A percentile compares a stretch with the other conserved stretches of the same genome.
phyloP scores from a whole-genome alignment of 1,140 invertebrate genomes.

The Leguminivora glycinivorella region DNA sequence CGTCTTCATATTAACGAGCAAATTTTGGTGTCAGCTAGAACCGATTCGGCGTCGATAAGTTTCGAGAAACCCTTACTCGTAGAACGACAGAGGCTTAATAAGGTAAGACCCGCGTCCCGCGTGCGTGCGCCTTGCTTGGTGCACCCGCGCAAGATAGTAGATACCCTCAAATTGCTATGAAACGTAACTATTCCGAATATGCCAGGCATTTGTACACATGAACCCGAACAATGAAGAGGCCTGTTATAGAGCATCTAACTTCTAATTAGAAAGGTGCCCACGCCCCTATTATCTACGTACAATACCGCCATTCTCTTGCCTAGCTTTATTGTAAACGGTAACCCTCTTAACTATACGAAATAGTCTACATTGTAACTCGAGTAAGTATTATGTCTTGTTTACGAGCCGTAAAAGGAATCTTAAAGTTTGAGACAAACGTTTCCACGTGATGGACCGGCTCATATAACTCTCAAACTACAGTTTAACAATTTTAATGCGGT shows the following conservation, averaged over 20 bases:
- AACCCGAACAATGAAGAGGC: conserved; percentile 17
- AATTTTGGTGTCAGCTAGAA: too few species aligned
- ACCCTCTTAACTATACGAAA: conserved; percentile 37
- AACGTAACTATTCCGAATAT: not conserved
- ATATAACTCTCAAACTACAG: conserved; percentile 22
- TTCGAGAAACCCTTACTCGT: too few species aligned
- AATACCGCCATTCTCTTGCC: conserved; percentile 27
- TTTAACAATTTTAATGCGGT: conserved; percentile 18
- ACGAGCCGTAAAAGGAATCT: conserved; percentile 42
- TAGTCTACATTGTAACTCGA: conserved; percentile 36
- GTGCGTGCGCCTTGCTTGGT: too few species aligned
- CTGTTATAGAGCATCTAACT: conserved; percentile 25
- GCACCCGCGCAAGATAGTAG: too few species aligned
- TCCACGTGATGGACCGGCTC: conserved; percentile 28
- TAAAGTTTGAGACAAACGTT: conserved; percentile 36
- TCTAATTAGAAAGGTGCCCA: conserved; percentile 24
- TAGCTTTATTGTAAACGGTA: conserved; percentile 32
- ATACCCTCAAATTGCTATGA: not conserved
- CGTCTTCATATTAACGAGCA: too few species aligned
- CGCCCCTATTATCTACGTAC: conserved; percentile 15
- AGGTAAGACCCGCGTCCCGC: too few species aligned
- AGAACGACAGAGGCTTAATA: too few species aligned
- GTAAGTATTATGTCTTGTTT: conserved; percentile 39
- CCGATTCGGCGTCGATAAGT: too few species aligned
- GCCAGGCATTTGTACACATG: conserved; percentile 3